A percentile compares a stretch with the other conserved stretches of the same genome.
phyloP scores from a whole-genome alignment of 2,888 invertebrate genomes.

The Drosophila sordidapex region DNA sequence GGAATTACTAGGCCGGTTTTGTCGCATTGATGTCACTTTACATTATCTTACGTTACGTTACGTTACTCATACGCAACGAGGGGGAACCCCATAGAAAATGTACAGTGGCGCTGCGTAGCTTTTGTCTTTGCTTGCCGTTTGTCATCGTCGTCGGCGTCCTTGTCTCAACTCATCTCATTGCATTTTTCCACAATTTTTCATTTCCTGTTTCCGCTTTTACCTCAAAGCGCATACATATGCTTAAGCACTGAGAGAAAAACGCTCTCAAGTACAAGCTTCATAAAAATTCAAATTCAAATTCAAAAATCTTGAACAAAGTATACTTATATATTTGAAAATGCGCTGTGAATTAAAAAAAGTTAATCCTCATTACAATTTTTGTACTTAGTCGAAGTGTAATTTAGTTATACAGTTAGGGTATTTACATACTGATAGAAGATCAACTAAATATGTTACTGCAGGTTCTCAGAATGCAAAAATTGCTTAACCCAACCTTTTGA shows the following conservation, averaged over 20 bases:
- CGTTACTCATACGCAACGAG: constrained; percentile 60
- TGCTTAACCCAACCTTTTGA: not conserved
- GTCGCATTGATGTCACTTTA: constrained; percentile 27
- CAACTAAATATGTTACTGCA: not conserved
- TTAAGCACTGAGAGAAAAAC: not conserved
- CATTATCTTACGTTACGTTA: constrained; percentile 7
- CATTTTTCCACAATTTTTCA: constrained; percentile 74
- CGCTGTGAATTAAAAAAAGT: not conserved
- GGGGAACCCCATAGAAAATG: constrained; percentile 54
- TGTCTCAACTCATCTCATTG: constrained; percentile 57
- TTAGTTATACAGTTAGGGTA: not conserved
- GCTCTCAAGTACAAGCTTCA: not conserved
- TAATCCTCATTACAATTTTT: not conserved
- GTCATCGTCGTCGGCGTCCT: constrained; percentile 12
- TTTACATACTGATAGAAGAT: not conserved
- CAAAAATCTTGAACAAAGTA: not conserved
- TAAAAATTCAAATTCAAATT: too few species aligned
- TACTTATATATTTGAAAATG: not conserved
- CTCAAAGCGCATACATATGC: constrained; percentile 23
- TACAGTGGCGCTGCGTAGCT: constrained; percentile 53
- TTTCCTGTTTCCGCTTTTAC: constrained; percentile 71
- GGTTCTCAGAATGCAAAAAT: not conserved
- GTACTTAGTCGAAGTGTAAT: not conserved
- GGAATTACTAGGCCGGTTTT: constrained; percentile 1
- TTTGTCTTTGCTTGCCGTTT: constrained; percentile 33